These are phyloP conservation scores for Heteropelma amictum DNA, from an alignment of 2,888 invertebrate species.

Conservation along the genomic window DNA sequence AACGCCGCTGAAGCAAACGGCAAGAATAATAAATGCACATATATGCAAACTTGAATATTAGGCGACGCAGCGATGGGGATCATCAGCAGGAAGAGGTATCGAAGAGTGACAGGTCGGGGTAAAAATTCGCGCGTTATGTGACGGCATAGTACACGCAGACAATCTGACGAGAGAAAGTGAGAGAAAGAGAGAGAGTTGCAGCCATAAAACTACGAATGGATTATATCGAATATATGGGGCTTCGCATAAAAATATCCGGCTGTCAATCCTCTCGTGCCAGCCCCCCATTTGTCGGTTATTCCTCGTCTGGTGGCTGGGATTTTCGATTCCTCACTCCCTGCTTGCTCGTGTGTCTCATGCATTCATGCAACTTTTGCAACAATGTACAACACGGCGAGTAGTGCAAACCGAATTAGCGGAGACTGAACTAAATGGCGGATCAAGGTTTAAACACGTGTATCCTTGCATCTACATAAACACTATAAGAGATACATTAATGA, in stretches of 20 bases:
- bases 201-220: conserved; percentile 74
- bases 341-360: conserved; percentile 13
- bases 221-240: conserved; percentile 71
- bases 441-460: conserved; percentile 20
- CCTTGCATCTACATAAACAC: not conserved
- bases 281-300: conserved; percentile 44
- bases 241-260: conserved; percentile 75
- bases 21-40: too few relatives aligned
- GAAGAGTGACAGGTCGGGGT: conserved; percentile 33
- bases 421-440: conserved; percentile 1
- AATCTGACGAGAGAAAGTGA: conserved; percentile 24
- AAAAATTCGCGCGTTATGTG: conserved; percentile 50
- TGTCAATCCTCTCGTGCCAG: conserved; percentile 67
- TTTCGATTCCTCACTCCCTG: conserved; percentile 13
- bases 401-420: conserved; percentile 50
- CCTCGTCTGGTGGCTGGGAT: conserved; percentile 47
- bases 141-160: conserved; percentile 48
- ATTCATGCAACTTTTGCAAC: conserved; percentile 25
- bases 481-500: not conserved
- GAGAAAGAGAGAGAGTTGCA: conserved; percentile 58
- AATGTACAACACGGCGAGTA: conserved; percentile 1
- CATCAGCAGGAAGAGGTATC: conserved; percentile 4
- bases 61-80: too few relatives aligned
- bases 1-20: too few relatives aligned
- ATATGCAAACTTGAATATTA: too few relatives aligned